Conservation (phyloP, 2,888 invertebrate species). For the Meteorus colon region DNA sequence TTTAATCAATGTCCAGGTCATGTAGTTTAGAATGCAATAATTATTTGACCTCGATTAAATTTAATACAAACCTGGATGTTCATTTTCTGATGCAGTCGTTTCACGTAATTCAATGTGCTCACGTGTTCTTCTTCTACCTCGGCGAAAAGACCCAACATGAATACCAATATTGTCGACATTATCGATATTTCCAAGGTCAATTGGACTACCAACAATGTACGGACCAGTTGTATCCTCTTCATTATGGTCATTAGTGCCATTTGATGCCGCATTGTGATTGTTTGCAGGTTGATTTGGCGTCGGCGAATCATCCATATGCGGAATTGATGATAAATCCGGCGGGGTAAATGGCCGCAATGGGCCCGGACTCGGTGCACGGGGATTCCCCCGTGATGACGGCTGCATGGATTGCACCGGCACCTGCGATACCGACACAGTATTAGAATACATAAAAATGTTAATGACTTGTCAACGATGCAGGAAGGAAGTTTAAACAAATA, state of each 20-base stretch:
- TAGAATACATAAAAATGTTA: not conserved
- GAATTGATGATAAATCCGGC: slow-evolving; percentile 69
- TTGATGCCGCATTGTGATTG: slow-evolving; percentile 56
- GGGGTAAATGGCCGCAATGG: slow-evolving; percentile 68
- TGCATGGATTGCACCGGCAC: slow-evolving; percentile 70
- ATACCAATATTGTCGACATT: slow-evolving; percentile 70
- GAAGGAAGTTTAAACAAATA: not conserved
- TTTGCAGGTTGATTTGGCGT: slow-evolving; percentile 51
- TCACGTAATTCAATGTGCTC: slow-evolving; percentile 70
- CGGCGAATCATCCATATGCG: slow-evolving; percentile 71
- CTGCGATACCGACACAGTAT: slow-evolving; percentile 54
- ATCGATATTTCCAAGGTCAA: slow-evolving; percentile 69
- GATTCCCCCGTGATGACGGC: slow-evolving; percentile 66
- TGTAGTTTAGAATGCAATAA: not conserved
- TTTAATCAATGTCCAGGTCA: not conserved
- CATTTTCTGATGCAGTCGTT: slow-evolving; percentile 50
- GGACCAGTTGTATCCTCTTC: slow-evolving; percentile 57
- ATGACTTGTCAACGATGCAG: too few species aligned
- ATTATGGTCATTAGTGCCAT: slow-evolving; percentile 53
- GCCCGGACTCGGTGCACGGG: slow-evolving; percentile 61
- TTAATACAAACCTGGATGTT: slow-evolving; percentile 52
- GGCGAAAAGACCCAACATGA: slow-evolving; percentile 57
- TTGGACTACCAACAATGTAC: slow-evolving; percentile 70
- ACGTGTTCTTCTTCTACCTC: slow-evolving; percentile 53
- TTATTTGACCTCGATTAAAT: slow-evolving; percentile 24